phyloP scores from a whole-genome alignment of 64 coral and sea anemone species.

The Stichodactyla helianthus region DNA sequence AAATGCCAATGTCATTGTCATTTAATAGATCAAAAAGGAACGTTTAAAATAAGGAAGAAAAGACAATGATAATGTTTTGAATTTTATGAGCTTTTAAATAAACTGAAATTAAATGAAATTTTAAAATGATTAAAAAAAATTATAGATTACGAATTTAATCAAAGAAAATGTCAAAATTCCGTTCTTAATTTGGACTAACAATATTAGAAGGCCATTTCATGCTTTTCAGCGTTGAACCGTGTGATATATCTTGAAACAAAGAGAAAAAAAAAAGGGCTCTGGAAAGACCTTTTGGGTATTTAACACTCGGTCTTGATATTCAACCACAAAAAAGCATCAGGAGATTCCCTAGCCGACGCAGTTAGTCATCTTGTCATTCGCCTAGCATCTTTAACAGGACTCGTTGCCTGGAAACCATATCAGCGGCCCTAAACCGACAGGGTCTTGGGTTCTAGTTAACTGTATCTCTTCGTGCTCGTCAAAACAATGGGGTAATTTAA shows the following conservation, averaged over 20 bases:
- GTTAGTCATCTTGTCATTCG: neutral
- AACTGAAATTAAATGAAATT: too few relatives aligned
- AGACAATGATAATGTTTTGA: too few relatives aligned
- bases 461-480: constrained; percentile 1
- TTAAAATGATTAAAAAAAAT: neutral
- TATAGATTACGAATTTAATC: neutral
- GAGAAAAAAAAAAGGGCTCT: neutral
- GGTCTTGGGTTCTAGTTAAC: neutral
- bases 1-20: neutral
- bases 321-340: neutral
- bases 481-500: constrained; percentile 31
- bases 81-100: too few relatives aligned
- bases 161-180: too few relatives aligned
- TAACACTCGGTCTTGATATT: neutral
- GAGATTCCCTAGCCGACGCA: neutral
- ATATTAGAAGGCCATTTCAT: too few relatives aligned
- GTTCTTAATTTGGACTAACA: too few relatives aligned
- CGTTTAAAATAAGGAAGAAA: too few relatives aligned
- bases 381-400: neutral
- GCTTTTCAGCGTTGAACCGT: too few relatives aligned
- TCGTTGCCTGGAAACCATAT: neutral
- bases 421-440: neutral
- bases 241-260: neutral
- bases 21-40: too few relatives aligned
- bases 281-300: neutral